These are phyloP conservation scores for Cephalotes varians DNA, from an alignment of 2,888 invertebrate genomes.

Conservation along the genomic window DNA sequence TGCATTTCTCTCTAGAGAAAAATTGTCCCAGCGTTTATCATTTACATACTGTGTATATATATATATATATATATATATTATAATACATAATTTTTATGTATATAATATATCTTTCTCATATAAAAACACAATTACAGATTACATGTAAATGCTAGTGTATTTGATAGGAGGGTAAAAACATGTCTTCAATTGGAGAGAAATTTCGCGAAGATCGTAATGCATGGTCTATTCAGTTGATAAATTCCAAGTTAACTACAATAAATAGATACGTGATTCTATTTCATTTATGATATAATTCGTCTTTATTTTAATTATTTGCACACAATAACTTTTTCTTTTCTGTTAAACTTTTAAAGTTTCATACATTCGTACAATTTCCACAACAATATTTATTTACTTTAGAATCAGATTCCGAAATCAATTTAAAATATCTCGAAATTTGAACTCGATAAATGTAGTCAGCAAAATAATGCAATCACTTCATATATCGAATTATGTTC, in stretches of 20 bases:
- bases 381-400: background rate
- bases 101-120: background rate
- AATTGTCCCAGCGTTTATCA: background rate
- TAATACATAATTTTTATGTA: constrained; percentile 5
- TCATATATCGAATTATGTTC: background rate
- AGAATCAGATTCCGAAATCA: background rate
- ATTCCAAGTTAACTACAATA: background rate
- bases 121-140: background rate
- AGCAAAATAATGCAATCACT: background rate
- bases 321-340: background rate
- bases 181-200: background rate
- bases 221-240: background rate
- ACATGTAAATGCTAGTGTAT: background rate
- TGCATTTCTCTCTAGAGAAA: background rate
- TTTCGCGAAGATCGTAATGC: background rate
- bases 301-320: background rate
- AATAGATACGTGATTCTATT: no score
- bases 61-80: background rate
- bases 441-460: background rate
- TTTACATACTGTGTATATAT: background rate
- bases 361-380: constrained; percentile 10
- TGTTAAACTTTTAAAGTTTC: background rate
- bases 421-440: background rate
- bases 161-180: background rate
- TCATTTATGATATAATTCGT: background rate